Base-by-base conservation (phyloP, 2,888 invertebrate species). In the Troides aeacus region DNA sequence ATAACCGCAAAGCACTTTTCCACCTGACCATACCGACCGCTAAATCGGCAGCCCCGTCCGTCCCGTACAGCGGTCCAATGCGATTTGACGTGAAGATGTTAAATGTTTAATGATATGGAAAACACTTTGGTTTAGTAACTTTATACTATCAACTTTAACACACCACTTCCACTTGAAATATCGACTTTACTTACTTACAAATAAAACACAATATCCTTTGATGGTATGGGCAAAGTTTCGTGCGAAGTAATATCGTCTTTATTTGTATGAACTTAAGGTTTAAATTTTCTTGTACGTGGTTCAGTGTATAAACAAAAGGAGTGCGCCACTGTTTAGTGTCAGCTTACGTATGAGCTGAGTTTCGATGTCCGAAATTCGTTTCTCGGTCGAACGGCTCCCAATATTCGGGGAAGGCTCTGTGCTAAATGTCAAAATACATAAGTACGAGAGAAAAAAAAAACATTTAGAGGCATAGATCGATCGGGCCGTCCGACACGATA, bases 251-350 rank as follows among this genome's bases (percentile, higher is more conserved):
- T 80, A 72, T 77, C 17, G 24, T 65, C 62, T 69, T 68, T 73
- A 71, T n/a, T n/a, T n/a, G n/a, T n/a, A n/a, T n/a, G n/a, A n/a
- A n/a, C n/a, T n/a, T n/a, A 23, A 36, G 15, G 42, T 30, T 59
- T 36, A 59, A 21, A 62, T 15, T 62, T 24, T 66, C 64, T 68
- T 81, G 74, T 53, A 63, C 64, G 15, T 58, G 23, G 46, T 66
- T 68, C 74, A 78, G 74, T 76, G 76, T 81, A 80, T 78, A 82
- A 79, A 74, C 76, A 78, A 82, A 81, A 63, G 36, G 83, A 82
- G 81, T 84, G 83, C 85, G 88, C 89, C 89, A 88, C 88, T 87
- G 89, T 89, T 87, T 84, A 86, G 89, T 89, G 82, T 90, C 89
- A 74, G 84, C 81, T 91, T 90, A 87, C 90, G 78, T 84, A 83